Evolutionary conservation across 2,113 vertebrate species (phyloP).

Genomic region (Gorsachius goisagi): DNA sequence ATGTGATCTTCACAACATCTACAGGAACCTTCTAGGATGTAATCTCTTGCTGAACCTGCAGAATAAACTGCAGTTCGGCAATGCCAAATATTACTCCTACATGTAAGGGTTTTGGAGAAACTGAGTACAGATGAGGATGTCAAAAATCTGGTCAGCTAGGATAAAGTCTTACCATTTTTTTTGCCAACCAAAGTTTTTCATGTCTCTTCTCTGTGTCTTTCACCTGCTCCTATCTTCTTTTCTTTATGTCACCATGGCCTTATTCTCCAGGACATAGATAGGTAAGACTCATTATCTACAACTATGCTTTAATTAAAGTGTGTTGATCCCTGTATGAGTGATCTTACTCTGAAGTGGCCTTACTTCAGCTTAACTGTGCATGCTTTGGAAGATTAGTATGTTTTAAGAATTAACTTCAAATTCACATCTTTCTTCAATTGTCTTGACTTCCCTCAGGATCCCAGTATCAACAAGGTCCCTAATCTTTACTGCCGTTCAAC

Average conservation of each 20-base stretch:
- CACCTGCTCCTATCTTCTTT: not conserved
- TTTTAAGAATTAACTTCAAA: not conserved
- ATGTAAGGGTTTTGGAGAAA: not conserved
- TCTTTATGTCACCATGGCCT: not conserved
- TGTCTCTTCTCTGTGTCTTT: not conserved
- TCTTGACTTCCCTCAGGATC: not conserved
- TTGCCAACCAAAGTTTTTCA: not conserved
- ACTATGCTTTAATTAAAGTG: not conserved
- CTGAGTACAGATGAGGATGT: not conserved
- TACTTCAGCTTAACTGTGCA: not conserved
- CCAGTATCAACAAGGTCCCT: not conserved
- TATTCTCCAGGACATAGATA: not conserved
- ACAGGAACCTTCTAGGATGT: not conserved
- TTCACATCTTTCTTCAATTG: not conserved
- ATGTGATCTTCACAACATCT: conserved; percentile 12
- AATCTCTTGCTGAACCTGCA: not conserved
- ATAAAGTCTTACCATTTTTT: not conserved
- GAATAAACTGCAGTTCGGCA: not conserved
- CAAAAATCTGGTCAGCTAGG: not conserved
- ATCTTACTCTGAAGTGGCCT: not conserved
- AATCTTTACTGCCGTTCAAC: not conserved
- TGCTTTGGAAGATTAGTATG: not conserved
- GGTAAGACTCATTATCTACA: not conserved
- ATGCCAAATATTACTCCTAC: not conserved
- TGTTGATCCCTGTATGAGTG: not conserved